Conservation (phyloP, 2,113 vertebrate genomes). For the Burhinus oedicnemus region DNA sequence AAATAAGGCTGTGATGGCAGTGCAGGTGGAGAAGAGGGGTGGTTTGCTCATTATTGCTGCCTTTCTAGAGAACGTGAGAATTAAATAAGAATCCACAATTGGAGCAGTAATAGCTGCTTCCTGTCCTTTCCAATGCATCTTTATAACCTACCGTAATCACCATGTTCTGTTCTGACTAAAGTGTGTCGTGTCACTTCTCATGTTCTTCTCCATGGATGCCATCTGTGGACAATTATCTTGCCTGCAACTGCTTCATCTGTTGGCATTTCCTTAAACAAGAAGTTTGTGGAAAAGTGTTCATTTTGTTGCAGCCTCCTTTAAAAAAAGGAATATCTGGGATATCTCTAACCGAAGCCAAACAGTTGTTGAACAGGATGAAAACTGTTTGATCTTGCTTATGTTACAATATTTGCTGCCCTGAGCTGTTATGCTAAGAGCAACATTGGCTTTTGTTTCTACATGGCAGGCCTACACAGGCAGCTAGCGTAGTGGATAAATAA, state of each 20-base stretch:
- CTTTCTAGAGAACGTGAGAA: not conserved
- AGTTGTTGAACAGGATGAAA: not conserved
- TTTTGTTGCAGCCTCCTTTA: not conserved
- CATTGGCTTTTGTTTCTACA: not conserved
- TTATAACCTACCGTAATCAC: not conserved
- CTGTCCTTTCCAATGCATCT: not conserved
- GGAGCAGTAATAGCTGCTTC: not conserved
- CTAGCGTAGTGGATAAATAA: not conserved
- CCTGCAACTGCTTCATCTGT: not conserved
- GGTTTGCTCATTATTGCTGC: not conserved
- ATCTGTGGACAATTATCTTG: not conserved
- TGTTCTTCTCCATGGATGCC: not conserved
- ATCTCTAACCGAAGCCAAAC: not conserved
- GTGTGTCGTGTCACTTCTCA: not conserved
- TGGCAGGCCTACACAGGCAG: conserved; percentile 31
- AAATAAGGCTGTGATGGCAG: not conserved
- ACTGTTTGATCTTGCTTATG: not conserved
- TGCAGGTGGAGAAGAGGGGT: not conserved
- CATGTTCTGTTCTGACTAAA: not conserved
- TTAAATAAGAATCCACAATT: not conserved
- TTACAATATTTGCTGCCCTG: not conserved
- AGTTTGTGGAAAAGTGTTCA: not conserved
- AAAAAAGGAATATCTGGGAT: not conserved
- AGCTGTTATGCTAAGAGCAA: not conserved
- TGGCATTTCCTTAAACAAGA: not conserved